Evolutionary conservation across 2,797 vertebrate genomes (phyloP).

Genomic region (Peromyscus attwateri): DNA sequence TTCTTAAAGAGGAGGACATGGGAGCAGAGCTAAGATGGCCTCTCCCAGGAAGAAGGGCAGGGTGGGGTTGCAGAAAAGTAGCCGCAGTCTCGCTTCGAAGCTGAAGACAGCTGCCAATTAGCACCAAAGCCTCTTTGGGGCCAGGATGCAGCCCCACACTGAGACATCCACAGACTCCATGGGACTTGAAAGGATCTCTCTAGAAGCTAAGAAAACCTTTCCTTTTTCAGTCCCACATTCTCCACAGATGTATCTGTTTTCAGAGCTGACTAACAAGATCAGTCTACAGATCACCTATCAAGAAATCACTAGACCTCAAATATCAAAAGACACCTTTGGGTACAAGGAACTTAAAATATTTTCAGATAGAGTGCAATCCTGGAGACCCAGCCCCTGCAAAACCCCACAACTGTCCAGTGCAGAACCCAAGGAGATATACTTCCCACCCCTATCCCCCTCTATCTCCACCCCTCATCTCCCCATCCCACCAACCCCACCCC

Average conservation of each 20-base stretch:
- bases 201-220: background rate
- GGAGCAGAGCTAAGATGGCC: background rate
- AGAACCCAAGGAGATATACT: background rate
- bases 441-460: no score
- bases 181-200: constrained; percentile 17
- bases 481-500: background rate
- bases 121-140: rapidly evolving
- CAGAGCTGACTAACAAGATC: background rate
- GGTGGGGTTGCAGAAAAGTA: background rate
- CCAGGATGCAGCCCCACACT: rapidly evolving
- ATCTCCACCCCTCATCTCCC: background rate
- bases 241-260: constrained; percentile 10
- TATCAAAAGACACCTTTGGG: background rate
- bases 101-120: background rate
- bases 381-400: background rate
- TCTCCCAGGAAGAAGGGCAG: background rate
- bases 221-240: background rate
- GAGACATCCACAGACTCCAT: background rate
- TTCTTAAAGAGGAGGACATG: background rate
- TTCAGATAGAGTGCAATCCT: background rate
- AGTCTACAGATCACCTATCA: background rate
- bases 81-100: rapidly evolving
- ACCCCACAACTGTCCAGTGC: background rate
- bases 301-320: background rate
- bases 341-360: background rate